These are phyloP conservation scores for Balaeniceps rex DNA, from an alignment of 2,113 vertebrate genomes.

Conservation along the genomic window DNA sequence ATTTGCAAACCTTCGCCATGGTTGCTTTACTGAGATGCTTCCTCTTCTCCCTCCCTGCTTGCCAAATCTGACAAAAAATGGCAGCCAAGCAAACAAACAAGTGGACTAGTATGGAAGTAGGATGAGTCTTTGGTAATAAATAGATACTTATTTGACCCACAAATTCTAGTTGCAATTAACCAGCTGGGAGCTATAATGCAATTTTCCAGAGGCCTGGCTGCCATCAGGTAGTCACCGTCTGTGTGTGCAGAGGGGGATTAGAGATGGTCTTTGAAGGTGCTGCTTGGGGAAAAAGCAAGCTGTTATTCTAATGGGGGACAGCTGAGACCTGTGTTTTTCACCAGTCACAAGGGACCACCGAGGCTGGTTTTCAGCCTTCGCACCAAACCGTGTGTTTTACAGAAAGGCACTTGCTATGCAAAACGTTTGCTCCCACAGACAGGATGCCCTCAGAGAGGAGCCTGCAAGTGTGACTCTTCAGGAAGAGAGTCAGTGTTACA, in stretches of 20 bases:
- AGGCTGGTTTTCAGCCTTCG: background rate
- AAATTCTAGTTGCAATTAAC: background rate
- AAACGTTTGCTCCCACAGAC: background rate
- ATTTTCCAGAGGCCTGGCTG: background rate
- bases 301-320: background rate
- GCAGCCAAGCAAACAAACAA: background rate
- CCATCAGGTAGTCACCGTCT: accelerated
- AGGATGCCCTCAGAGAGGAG: background rate
- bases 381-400: background rate
- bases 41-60: background rate
- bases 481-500: background rate
- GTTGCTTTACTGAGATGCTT: background rate
- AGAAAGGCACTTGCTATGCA: background rate
- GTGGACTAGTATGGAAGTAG: background rate
- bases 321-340: background rate
- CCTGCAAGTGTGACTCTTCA: background rate
- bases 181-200: background rate
- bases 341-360: background rate
- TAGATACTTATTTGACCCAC: background rate
- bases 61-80: background rate
- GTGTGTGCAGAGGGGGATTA: background rate
- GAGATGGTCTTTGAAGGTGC: background rate
- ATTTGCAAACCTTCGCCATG: background rate
- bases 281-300: background rate
- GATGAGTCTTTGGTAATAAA: background rate